phyloP scores from a whole-genome alignment of 2,113 vertebrate genomes.

The Peromyscus polionotus region DNA sequence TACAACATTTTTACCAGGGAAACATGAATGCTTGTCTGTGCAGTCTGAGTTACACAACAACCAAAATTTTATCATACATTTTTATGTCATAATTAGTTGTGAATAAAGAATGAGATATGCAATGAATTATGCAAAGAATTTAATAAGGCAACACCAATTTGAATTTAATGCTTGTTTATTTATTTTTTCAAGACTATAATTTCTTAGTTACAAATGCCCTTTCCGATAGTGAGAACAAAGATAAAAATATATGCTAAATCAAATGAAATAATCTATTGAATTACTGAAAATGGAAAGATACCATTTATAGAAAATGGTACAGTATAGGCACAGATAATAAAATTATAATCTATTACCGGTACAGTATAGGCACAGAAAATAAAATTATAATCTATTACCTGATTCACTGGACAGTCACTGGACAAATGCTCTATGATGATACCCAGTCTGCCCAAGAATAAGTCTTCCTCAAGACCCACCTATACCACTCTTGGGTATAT shows the following conservation, averaged over 20 bases:
- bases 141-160: background rate
- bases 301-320: background rate
- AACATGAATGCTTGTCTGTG: background rate
- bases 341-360: background rate
- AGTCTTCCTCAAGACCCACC: too few species aligned
- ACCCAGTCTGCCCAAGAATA: too few species aligned
- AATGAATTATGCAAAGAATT: background rate
- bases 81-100: background rate
- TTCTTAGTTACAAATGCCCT: background rate
- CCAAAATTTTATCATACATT: background rate
- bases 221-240: background rate
- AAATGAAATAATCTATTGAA: background rate
- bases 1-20: background rate
- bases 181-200: background rate
- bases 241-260: background rate
- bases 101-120: background rate
- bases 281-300: background rate
- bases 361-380: background rate
- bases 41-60: background rate
- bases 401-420: background rate
- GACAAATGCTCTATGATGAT: too few species aligned
- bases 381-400: background rate
- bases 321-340: background rate
- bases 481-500: too few species aligned
- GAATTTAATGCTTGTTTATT: background rate